Percentiles rank a stretch among this genome's conserved stretches.
Conservation (phyloP, 1,140 invertebrate genomes). For the Calycopis cecrops region DNA sequence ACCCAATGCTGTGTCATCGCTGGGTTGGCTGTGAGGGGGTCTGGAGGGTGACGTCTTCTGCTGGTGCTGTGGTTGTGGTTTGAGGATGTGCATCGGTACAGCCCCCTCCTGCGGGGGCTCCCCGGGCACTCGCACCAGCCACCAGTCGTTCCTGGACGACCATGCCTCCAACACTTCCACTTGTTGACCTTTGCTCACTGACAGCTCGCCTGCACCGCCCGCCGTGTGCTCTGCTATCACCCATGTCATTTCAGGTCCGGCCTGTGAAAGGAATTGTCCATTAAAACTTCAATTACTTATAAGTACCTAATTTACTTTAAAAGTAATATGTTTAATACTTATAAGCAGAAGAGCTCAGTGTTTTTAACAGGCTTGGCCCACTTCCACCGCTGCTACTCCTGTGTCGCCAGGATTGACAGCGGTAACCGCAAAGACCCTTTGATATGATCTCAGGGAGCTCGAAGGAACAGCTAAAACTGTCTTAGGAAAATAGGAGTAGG, state of each 20-base stretch:
- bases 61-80: conserved; percentile 77
- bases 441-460: too few species aligned
- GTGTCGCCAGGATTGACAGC: too few species aligned
- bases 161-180: conserved; percentile 91
- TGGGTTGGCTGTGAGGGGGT: conserved; percentile 54
- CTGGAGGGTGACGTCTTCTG: conserved; percentile 79
- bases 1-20: conserved; percentile 49
- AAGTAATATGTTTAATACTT: too few species aligned
- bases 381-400: too few species aligned
- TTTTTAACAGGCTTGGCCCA: too few species aligned
- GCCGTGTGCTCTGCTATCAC: conserved; percentile 89
- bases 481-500: too few species aligned
- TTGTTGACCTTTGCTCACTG: conserved; percentile 90
- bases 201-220: conserved; percentile 82
- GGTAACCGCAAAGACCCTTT: too few species aligned
- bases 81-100: conserved; percentile 88
- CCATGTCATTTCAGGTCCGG: conserved; percentile 86
- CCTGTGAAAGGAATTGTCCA: conserved; percentile 28
- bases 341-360: too few species aligned
- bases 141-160: conserved; percentile 76
- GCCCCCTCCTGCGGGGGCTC: conserved; percentile 84
- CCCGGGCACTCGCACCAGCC: conserved; percentile 78
- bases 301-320: too few species aligned
- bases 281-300: too few species aligned
- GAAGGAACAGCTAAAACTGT: too few species aligned